These are phyloP conservation scores for Beris chalybata DNA, from an alignment of 2,888 invertebrate species.

Conservation along the genomic window DNA sequence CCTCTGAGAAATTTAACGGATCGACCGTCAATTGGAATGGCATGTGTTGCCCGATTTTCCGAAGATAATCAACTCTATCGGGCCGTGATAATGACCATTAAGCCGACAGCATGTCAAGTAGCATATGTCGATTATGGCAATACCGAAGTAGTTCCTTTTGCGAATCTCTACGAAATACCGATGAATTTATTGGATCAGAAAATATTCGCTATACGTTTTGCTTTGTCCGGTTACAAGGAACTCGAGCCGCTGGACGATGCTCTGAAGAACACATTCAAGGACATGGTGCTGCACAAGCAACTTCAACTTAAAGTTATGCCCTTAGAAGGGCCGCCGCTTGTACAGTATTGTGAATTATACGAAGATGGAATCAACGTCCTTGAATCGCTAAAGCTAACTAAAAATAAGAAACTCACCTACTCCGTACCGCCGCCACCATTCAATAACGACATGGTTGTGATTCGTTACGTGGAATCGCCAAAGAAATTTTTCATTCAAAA, in stretches of 20 bases:
- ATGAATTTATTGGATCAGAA: conserved; percentile 70
- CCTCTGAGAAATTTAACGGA: conserved; percentile 65
- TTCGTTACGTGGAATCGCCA: conserved; percentile 61
- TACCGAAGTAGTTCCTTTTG: conserved; percentile 70
- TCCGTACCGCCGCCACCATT: conserved; percentile 47
- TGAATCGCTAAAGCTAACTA: conserved; percentile 47
- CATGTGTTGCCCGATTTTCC: conserved; percentile 74
- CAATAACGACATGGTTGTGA: conserved; percentile 51
- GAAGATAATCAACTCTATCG: conserved; percentile 71
- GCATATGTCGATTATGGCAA: conserved; percentile 83
- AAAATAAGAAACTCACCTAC: conserved; percentile 49
- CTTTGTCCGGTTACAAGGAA: conserved; percentile 71
- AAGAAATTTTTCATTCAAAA: conserved; percentile 75
- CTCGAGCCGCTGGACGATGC: conserved; percentile 60
- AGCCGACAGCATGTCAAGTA: conserved; percentile 72
- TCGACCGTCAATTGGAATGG: conserved; percentile 73
- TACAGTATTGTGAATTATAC: conserved; percentile 75
- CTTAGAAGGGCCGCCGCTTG: conserved; percentile 69
- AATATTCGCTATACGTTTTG: conserved; percentile 76
- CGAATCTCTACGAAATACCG: conserved; percentile 75
- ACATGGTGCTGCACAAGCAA: conserved; percentile 65
- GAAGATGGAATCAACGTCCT: conserved; percentile 62
- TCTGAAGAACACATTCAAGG: conserved; percentile 72
- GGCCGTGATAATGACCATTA: conserved; percentile 74
- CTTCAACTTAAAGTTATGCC: conserved; percentile 68